Evolutionary conservation across 1,140 invertebrate genomes (phyloP).

Genomic region (Meloidogyne chitwoodi): DNA sequence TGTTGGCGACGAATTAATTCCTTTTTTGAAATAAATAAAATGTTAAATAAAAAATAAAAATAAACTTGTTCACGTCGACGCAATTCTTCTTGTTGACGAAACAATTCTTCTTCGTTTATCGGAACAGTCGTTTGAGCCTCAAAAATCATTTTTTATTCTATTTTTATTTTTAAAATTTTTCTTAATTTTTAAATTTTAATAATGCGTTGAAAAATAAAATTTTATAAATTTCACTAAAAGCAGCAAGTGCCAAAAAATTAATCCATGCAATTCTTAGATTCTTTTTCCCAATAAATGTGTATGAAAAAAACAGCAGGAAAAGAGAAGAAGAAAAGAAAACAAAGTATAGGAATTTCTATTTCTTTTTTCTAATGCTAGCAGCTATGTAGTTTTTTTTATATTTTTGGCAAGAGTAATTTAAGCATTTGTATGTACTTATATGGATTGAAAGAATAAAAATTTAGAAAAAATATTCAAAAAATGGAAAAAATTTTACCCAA

Average conservation of each 20-base stretch:
- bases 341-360: neutral
- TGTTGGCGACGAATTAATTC: constrained; percentile 55
- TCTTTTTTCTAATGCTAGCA: neutral
- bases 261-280: neutral
- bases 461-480: too few species aligned
- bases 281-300: too few species aligned
- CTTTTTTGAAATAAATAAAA: neutral
- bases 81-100: constrained; percentile 58
- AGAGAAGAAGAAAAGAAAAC: neutral
- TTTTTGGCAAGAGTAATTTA: too few species aligned
- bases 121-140: constrained; percentile 21
- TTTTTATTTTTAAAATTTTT: neutral
- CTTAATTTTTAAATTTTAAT: neutral
- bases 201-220: neutral
- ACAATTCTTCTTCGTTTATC: constrained; percentile 50
- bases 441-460: too few species aligned
- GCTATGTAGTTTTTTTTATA: too few species aligned
- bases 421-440: too few species aligned
- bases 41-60: neutral
- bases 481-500: too few species aligned
- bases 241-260: neutral
- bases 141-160: neutral
- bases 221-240: neutral
- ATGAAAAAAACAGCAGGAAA: neutral
- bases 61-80: constrained; percentile 44